Evolutionary conservation across 2,888 invertebrate species (phyloP).

Genomic region (Endomychus coccineus): DNA sequence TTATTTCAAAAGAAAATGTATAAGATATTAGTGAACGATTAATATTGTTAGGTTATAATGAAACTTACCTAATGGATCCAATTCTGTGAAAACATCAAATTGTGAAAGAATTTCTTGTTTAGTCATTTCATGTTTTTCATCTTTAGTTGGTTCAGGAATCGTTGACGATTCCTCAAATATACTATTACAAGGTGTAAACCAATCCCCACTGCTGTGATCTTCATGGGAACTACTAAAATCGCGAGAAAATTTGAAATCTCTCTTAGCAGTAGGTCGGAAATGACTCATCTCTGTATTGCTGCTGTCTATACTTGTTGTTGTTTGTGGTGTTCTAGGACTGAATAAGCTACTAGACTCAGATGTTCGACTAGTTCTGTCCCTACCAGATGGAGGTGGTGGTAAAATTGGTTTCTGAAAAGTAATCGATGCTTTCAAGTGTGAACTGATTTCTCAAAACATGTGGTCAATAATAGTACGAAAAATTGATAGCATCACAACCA

Average conservation of each 20-base stretch:
- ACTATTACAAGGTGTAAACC: slow-evolving; percentile 40
- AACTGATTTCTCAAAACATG: too few species aligned
- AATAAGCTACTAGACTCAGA: slow-evolving; percentile 39
- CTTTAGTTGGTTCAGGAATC: slow-evolving; percentile 26
- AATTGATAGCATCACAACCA: too few species aligned
- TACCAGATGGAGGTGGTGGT: slow-evolving; percentile 34
- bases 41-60: too few species aligned
- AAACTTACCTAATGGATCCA: slow-evolving; percentile 80
- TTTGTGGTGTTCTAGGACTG: slow-evolving; percentile 41
- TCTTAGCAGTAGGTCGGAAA: slow-evolving; percentile 17
- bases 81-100: slow-evolving; percentile 86
- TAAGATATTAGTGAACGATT: too few species aligned
- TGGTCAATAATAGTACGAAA: too few species aligned
- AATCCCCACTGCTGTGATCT: slow-evolving; percentile 38
- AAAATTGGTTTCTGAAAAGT: slow-evolving; percentile 32
- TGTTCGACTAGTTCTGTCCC: slow-evolving; percentile 31
- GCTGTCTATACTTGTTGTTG: slow-evolving; percentile 25
- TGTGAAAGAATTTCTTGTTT: slow-evolving; percentile 43
- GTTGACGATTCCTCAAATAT: slow-evolving; percentile 36
- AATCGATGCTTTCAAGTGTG: too few species aligned
- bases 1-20: too few species aligned
- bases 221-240: slow-evolving; percentile 35
- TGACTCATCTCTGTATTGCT: slow-evolving; percentile 23
- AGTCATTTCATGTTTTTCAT: slow-evolving; percentile 38
- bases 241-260: slow-evolving; percentile 22